phyloP scores from a whole-genome alignment of 2,888 invertebrate genomes.

The Dynastes maya region DNA sequence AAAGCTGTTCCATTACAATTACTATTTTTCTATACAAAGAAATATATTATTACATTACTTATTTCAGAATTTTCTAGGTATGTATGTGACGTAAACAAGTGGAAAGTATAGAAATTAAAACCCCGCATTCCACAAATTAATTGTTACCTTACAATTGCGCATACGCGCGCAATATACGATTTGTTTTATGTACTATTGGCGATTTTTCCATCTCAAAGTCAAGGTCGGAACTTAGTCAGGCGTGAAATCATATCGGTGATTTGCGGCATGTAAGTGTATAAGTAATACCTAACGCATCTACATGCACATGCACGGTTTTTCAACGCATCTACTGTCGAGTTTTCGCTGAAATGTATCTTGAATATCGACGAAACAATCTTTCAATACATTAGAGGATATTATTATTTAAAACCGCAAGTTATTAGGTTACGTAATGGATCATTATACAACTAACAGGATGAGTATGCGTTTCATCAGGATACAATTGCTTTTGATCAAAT shows the following conservation, averaged over 20 bases:
- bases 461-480: background rate
- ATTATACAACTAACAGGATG: background rate
- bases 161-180: background rate
- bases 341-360: background rate
- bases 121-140: too few species aligned
- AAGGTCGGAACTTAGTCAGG: constrained; percentile 23
- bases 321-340: background rate
- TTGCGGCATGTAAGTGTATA: background rate
- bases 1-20: too few species aligned
- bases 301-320: background rate
- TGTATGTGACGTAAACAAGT: too few species aligned
- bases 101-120: too few species aligned
- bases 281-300: too few species aligned
- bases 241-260: constrained; percentile 20
- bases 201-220: constrained; percentile 28
- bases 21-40: too few species aligned
- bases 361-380: background rate
- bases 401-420: background rate
- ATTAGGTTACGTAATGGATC: background rate
- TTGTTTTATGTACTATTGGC: constrained; percentile 6
- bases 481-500: too few species aligned
- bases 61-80: too few species aligned
- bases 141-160: too few species aligned
- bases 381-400: background rate
- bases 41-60: too few species aligned